These are phyloP conservation scores for Lumbricus terrestris DNA, from an alignment of 2,888 invertebrate genomes.

Conservation along the genomic window DNA sequence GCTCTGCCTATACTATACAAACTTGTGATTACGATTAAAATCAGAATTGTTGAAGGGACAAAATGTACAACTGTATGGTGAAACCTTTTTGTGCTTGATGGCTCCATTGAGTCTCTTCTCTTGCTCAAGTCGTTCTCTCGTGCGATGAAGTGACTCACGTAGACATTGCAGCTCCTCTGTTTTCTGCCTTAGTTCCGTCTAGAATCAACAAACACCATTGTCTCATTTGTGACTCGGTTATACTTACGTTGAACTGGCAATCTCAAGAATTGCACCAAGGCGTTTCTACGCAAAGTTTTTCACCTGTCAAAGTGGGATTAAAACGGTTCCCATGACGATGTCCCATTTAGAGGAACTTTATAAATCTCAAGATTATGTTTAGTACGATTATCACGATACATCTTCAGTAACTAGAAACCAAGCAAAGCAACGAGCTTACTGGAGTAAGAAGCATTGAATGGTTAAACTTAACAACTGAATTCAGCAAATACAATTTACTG, in stretches of 20 bases:
- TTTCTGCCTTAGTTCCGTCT: slow-evolving; percentile 48
- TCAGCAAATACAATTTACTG: too few relatives aligned
- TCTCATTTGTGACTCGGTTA: not conserved
- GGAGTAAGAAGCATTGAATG: too few relatives aligned
- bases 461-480: too few relatives aligned
- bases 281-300: too few relatives aligned
- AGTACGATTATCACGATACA: not conserved
- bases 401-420: too few relatives aligned
- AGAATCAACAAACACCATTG: not conserved
- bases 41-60: not conserved
- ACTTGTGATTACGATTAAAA: not conserved
- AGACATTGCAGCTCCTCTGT: slow-evolving; percentile 56
- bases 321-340: too few relatives aligned
- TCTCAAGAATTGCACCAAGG: not conserved
- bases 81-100: slow-evolving; percentile 57
- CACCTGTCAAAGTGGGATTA: too few relatives aligned
- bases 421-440: too few relatives aligned
- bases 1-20: too few relatives aligned
- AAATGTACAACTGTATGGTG: not conserved
- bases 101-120: slow-evolving; percentile 57
- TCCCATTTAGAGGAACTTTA: not conserved
- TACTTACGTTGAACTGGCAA: not conserved
- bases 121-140: slow-evolving; percentile 53
- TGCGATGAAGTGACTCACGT: slow-evolving; percentile 53
- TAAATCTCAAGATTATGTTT: not conserved